These are phyloP conservation scores for Recurvirostra avosetta DNA, from an alignment of 2,113 vertebrate species.

Conservation along the genomic window DNA sequence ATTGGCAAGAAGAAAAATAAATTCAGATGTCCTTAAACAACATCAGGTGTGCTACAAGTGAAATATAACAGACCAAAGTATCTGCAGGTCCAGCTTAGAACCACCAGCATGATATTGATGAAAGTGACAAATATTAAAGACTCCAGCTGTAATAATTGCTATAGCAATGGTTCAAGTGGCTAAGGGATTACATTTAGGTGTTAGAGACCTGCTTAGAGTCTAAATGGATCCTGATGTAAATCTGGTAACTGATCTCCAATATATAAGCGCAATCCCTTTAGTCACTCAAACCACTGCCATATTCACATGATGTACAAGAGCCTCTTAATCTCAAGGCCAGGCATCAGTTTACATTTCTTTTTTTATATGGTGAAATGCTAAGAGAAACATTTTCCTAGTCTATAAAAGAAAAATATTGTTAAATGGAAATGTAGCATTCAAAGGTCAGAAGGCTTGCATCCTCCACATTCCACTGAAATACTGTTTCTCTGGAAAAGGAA, in stretches of 20 bases:
- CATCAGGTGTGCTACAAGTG: neutral
- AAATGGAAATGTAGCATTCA: neutral
- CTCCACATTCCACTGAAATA: conserved; percentile 8
- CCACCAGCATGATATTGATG: neutral
- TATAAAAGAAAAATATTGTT: neutral
- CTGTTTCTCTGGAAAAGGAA: neutral
- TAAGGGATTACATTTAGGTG: neutral
- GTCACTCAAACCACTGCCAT: neutral
- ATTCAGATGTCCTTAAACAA: neutral
- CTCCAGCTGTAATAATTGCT: neutral
- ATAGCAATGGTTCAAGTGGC: neutral
- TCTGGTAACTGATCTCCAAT: neutral
- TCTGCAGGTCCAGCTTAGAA: neutral
- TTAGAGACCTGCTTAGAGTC: neutral
- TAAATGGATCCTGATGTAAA: neutral
- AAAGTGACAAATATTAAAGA: neutral
- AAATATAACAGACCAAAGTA: neutral
- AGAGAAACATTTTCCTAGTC: neutral
- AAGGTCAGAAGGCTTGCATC: neutral
- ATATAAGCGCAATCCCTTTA: neutral
- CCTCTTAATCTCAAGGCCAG: neutral
- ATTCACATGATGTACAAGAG: neutral
- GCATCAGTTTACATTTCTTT: neutral
- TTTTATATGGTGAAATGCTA: neutral
- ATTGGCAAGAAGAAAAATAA: neutral